A percentile compares a stretch with the other conserved stretches of the same genome.
These are phyloP conservation scores for Adelphocoris suturalis DNA, from an alignment of 2,888 invertebrate species.

Conservation along the genomic window DNA sequence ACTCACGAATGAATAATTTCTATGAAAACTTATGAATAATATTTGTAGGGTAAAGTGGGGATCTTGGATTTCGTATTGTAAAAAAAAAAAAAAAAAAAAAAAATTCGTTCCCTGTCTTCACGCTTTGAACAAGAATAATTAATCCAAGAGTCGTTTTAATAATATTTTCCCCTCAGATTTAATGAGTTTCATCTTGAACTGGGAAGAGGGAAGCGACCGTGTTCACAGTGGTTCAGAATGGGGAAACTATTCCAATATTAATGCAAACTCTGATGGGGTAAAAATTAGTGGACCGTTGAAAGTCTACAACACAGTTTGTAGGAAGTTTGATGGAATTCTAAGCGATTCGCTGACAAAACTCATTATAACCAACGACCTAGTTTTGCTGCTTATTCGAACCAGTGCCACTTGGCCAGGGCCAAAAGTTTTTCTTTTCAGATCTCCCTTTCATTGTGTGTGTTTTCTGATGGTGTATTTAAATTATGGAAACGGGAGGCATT, in stretches of 20 bases:
- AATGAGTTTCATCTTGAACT: not conserved
- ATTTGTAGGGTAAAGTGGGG: too few relatives aligned
- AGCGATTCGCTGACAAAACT: constrained; percentile 4
- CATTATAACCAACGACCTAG: constrained; percentile 30
- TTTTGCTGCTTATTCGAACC: constrained; percentile 38
- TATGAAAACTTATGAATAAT: too few relatives aligned
- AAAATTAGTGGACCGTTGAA: constrained; percentile 35
- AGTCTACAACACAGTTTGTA: constrained; percentile 1
- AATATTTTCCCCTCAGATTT: constrained; percentile 9
- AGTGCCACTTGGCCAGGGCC: not conserved
- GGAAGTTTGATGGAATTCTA: constrained; percentile 18
- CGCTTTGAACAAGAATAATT: not conserved
- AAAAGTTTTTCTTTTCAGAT: too few relatives aligned
- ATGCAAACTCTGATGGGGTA: constrained; percentile 29
- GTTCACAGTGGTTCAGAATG: not conserved
- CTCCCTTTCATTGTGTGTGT: too few relatives aligned
- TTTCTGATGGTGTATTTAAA: too few relatives aligned
- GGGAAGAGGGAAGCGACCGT: not conserved
- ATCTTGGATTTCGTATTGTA: too few relatives aligned
- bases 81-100: too few relatives aligned
- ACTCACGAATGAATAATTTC: too few relatives aligned
- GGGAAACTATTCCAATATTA: constrained; percentile 36
- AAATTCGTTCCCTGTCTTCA: not conserved
- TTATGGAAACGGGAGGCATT: too few relatives aligned
- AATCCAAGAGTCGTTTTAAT: not conserved